Evolutionary conservation across 2,888 invertebrate species (phyloP), one percentile per base, ranked within the genome.

Genomic region (Trachelus troglodyta): DNA sequence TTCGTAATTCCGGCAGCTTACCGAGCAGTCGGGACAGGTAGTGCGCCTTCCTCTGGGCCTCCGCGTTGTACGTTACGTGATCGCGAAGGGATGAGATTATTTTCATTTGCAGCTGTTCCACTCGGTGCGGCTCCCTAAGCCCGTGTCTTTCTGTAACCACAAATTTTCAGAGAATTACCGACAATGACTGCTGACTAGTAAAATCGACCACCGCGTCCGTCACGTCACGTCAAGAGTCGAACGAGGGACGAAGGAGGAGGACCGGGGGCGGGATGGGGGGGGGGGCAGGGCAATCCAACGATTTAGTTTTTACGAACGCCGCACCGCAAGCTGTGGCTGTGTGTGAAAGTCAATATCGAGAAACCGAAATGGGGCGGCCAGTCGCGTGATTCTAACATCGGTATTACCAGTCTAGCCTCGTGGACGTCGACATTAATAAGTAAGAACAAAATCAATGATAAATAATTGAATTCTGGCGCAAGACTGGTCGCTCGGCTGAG

Each of bases 91-190:
- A 98, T 81, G 97, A 97, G 87, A 99, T 98, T 88, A 99, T 97
- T 92, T 98, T 98, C 96, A 97, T 98, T 92, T 99, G 98, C 31
- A 99, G 93, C 87, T 97, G 97, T 91, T 99, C 99, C 85, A 99
- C 97, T 86, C 97, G 96, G 89, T 96, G 96, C 0, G 97, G 97
- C 89, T 98, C 98, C 89, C 96, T 96, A 84, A 99, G 92, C 74
- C 98, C 98, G 90, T 98, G 98, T 35, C 98, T 95, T 92, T 98
- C 98, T 98, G 94, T 73, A 91, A 90, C 75, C 40, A 40, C 40
- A 40, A 40, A 40, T 40, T 40, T 40, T 40, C 40, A n/a, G 69
- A 69, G 69, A 69, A 69, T 69, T 40, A 40, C 15, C 40, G 40
- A 15, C 40, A 40, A 40, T 40, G 40, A 40, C 40, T 15, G 15